Evolutionary conservation across 2,888 invertebrate genomes (phyloP).

Genomic region (Lobophora halterata): DNA sequence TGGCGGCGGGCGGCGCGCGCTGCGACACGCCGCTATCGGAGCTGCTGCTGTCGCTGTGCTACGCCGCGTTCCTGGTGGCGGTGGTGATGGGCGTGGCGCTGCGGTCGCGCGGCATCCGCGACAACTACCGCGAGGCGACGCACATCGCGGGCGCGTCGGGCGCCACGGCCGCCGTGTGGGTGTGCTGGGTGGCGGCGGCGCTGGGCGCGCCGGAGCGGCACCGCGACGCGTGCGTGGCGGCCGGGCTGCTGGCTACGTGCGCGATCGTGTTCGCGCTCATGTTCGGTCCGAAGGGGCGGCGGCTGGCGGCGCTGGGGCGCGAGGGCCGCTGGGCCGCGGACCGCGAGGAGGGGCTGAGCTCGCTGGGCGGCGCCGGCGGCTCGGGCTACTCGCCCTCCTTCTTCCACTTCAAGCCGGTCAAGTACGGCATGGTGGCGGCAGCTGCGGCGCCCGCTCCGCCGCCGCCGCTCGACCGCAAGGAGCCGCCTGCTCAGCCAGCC

Average conservation of each 20-base stretch:
- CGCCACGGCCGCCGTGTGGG: conserved; percentile 92
- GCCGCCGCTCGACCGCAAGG: conserved; percentile 74
- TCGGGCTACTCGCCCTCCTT: conserved; percentile 95
- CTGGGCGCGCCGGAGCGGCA: conserved; percentile 88
- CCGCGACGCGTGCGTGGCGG: conserved; percentile 93
- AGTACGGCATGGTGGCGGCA: conserved; percentile 86
- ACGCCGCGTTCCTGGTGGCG: conserved; percentile 91
- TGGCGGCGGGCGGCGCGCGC: conserved; percentile 52
- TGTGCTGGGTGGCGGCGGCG: conserved; percentile 92
- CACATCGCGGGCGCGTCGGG: conserved; percentile 95
- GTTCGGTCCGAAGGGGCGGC: conserved; percentile 96
- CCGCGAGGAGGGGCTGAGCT: conserved; percentile 91
- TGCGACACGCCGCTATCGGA: conserved; percentile 86
- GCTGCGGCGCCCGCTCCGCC: conserved; percentile 61
- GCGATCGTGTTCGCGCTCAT: conserved; percentile 93
- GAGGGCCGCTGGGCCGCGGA: conserved; percentile 92
- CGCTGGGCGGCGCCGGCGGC: conserved; percentile 87
- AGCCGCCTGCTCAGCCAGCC: conserved; percentile 77
- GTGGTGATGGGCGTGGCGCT: conserved; percentile 92
- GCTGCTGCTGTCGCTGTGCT: conserved; percentile 88
- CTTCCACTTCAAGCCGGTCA: conserved; percentile 95
- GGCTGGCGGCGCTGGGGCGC: conserved; percentile 94
- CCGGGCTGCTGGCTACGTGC: conserved; percentile 92
- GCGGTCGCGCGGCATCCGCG: conserved; percentile 92
- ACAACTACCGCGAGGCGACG: conserved; percentile 95